These are phyloP conservation scores for Pecten maximus DNA, from an alignment of 2,888 invertebrate genomes.

Conservation along the genomic window DNA sequence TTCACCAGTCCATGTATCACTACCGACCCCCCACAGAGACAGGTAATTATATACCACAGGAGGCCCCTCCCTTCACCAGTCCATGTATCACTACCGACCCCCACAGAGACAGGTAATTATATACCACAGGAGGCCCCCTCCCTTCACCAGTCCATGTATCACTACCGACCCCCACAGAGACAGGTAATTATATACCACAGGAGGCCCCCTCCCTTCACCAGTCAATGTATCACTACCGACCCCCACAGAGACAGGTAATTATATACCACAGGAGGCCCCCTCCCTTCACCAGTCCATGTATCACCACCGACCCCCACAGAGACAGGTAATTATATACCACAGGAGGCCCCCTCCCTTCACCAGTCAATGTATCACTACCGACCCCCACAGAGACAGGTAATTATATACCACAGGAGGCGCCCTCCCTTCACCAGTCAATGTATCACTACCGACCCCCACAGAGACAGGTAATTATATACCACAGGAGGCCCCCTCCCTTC, in stretches of 20 bases:
- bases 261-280: too few relatives aligned
- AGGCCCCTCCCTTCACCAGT: constrained; percentile 66
- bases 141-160: constrained; percentile 81
- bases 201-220: constrained; percentile 78
- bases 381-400: too few relatives aligned
- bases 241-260: neutral
- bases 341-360: constrained; percentile 65
- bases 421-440: too few relatives aligned
- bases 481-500: too few relatives aligned
- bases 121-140: constrained; percentile 70
- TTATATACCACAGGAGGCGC: too few relatives aligned
- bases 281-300: constrained; percentile 78
- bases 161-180: constrained; percentile 60
- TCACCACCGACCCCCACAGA: constrained; percentile 81
- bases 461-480: too few relatives aligned
- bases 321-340: constrained; percentile 81
- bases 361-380: constrained; percentile 72
- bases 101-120: constrained; percentile 59
- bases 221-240: constrained; percentile 72
- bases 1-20: constrained; percentile 73
- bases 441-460: too few relatives aligned
- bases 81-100: constrained; percentile 65
- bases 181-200: constrained; percentile 56
- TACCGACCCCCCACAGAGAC: too few relatives aligned
- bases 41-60: constrained; percentile 51